Percentiles rank a stretch among this genome's conserved stretches.
These are phyloP conservation scores for Drosophila bifasciata DNA, from an alignment of 1,140 invertebrate genomes.

Conservation along the genomic window DNA sequence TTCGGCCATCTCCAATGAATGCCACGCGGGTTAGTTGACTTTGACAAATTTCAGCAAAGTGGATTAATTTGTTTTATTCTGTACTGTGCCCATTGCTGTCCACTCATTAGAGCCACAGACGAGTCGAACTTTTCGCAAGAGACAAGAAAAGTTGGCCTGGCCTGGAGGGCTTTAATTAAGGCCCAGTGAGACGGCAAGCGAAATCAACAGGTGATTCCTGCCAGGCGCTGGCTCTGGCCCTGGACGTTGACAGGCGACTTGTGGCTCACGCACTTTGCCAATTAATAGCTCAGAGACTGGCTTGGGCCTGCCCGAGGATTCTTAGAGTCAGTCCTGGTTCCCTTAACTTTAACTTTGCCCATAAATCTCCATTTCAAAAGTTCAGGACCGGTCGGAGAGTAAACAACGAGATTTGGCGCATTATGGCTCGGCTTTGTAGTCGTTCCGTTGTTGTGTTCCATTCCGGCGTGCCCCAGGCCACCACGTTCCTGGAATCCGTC, in stretches of 20 bases:
- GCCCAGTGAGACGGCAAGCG: conserved; percentile 8
- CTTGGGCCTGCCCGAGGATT: neutral
- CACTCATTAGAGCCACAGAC: conserved; percentile 30
- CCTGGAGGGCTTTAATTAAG: conserved; percentile 60
- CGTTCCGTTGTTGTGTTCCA: conserved; percentile 35
- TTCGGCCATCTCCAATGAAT: too few species aligned
- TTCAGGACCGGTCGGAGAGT: conserved; percentile 36
- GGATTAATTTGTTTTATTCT: conserved; percentile 73
- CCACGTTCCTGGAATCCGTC: conserved; percentile 42
- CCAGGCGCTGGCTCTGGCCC: conserved; percentile 4
- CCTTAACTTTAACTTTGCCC: conserved; percentile 11
- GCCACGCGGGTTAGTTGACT: conserved; percentile 18
- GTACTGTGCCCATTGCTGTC: conserved; percentile 17
- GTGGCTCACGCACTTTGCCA: conserved; percentile 1
- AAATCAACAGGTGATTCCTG: conserved; percentile 67
- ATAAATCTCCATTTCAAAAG: conserved; percentile 52
- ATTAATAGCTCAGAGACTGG: conserved; percentile 3
- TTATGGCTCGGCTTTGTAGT: conserved; percentile 38
- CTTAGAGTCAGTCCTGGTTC: neutral
- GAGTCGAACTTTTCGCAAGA: conserved; percentile 49
- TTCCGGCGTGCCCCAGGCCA: conserved; percentile 43
- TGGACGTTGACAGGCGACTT: conserved; percentile 6
- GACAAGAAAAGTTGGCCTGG: conserved; percentile 52
- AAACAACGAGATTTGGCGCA: conserved; percentile 42
- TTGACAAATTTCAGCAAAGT: conserved; percentile 72